Base-by-base conservation (phyloP, 2,888 invertebrate genomes). In the Scaptodrosophila latifasciaeformis region DNA sequence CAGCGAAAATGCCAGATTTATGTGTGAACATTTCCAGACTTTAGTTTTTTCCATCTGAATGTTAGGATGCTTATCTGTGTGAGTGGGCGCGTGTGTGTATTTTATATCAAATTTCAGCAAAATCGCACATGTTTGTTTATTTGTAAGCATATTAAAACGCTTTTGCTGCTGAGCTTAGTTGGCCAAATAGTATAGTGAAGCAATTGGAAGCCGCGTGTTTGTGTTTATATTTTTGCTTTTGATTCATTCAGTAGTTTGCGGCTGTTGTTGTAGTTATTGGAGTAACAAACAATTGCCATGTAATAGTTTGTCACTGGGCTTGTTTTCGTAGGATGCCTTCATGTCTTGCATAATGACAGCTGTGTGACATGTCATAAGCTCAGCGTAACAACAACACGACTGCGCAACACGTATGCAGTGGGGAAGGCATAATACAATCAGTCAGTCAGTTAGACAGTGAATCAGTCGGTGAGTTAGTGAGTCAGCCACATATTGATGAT, bases 341-440 rank as follows among this genome's bases (percentile, higher is more conserved):
- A 19, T 24, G 50, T 45, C 57, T 49, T 64, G 64, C 62, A 68
- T 75, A 78, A 71, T 71, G 71, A 68, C 78, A 70, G 64, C 62
- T 69, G 65, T 75, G 65, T 66, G 69, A 65, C 66, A 79, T 65
- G 68, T 60, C 64, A 70, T 71, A 70, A 67, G 66, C 63, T 62
- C 44, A 24, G 45, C 45, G 30, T 31, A 51, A 47, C 55, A 55
- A 51, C 52, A 53, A 43, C 43, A 59, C 47, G 40, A 48, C 27
- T 27, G 7, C 12, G 24, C 10, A 52, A 17, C 15, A 45, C 9
- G 7, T 17, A 30, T 10, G 37, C n/a, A n/a, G 29, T 12, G 34
- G 10, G n/a, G 18, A 18, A 18, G 29, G 39, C 15, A 30, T 39
- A 39, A 12, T n/a, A 44, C 35, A 42, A 37, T 19, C 42, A 52